phyloP scores from a whole-genome alignment of 2,797 vertebrate genomes.

The Hoplostethus atlanticus region DNA sequence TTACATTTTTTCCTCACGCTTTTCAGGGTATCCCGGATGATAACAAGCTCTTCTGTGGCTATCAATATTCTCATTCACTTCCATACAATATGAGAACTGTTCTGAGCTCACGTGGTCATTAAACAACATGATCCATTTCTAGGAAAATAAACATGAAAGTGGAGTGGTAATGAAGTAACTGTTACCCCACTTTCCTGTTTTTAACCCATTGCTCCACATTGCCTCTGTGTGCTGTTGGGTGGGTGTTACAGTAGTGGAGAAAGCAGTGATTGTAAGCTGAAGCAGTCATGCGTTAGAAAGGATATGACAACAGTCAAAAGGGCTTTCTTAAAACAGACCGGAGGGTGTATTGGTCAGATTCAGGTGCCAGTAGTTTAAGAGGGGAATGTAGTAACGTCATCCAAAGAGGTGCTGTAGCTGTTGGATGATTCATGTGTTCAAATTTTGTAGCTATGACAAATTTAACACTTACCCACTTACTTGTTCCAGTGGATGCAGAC shows the following conservation, averaged over 20 bases:
- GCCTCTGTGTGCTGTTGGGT: conserved; percentile 9
- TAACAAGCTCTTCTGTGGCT: conserved; percentile 20
- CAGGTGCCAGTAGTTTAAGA: conserved; percentile 1
- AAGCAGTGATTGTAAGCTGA: conserved; percentile 8
- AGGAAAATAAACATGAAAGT: conserved; percentile 46
- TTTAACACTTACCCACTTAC: conserved; percentile 49
- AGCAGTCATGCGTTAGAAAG: not conserved
- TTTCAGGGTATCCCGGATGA: conserved; percentile 30
- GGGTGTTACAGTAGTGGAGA: conserved; percentile 8
- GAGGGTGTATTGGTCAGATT: not conserved
- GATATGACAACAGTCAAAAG: not conserved
- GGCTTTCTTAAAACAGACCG: not conserved
- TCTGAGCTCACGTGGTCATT: conserved; percentile 25
- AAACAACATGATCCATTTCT: conserved; percentile 37
- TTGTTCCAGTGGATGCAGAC: conserved; percentile 17
- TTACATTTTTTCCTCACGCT: too few species aligned
- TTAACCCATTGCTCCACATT: conserved; percentile 9
- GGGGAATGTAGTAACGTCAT: not conserved
- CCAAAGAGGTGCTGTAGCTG: conserved; percentile 21
- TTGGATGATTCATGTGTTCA: not conserved
- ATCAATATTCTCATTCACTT: conserved; percentile 59
- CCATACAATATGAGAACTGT: conserved; percentile 59
- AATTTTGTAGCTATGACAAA: conserved; percentile 34
- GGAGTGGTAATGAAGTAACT: conserved; percentile 47
- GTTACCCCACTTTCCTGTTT: conserved; percentile 22